A percentile compares a stretch with the other conserved stretches of the same genome.
phyloP scores from a whole-genome alignment of 37 sponge, comb jelly and placozoan species.

The Geodia barretti region DNA sequence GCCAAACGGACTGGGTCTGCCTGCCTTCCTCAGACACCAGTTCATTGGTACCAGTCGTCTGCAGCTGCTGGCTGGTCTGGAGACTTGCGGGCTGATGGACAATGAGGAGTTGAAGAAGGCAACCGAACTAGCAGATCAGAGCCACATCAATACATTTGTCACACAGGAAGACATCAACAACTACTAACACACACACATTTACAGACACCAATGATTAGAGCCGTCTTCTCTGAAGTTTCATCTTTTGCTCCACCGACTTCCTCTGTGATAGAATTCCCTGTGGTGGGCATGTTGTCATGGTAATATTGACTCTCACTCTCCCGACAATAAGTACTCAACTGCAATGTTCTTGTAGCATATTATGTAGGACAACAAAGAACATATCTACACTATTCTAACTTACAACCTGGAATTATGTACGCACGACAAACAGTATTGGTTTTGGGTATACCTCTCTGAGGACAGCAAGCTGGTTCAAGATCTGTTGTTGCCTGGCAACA shows the following conservation, averaged over 20 bases:
- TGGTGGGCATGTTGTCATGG: not conserved
- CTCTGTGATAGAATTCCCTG: not conserved
- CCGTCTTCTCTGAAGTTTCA: no score
- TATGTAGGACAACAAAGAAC: no score
- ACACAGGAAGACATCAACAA: constrained; percentile 30
- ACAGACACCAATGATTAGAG: not conserved
- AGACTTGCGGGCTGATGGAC: constrained; percentile 31
- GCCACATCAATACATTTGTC: not conserved
- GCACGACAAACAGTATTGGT: no score
- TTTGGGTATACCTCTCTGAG: constrained; percentile 20
- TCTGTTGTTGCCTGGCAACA: constrained; percentile 18
- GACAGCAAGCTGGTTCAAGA: constrained; percentile 20
- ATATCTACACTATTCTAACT: no score
- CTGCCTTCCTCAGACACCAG: constrained; percentile 65
- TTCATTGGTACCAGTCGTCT: constrained; percentile 69
- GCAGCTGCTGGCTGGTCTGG: constrained; percentile 34
- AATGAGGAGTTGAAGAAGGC: constrained; percentile 44
- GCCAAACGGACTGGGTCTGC: constrained; percentile 85
- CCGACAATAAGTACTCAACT: no score
- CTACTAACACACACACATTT: not conserved
- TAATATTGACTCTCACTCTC: not conserved
- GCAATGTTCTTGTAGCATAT: no score
- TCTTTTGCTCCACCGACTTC: not conserved
- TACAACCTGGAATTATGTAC: no score
- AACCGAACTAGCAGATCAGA: constrained; percentile 32